Percentiles rank a stretch among this genome's conserved stretches.
Evolutionary conservation across 2,113 vertebrate genomes (phyloP).

Genomic region (Oreotragus oreotragus): DNA sequence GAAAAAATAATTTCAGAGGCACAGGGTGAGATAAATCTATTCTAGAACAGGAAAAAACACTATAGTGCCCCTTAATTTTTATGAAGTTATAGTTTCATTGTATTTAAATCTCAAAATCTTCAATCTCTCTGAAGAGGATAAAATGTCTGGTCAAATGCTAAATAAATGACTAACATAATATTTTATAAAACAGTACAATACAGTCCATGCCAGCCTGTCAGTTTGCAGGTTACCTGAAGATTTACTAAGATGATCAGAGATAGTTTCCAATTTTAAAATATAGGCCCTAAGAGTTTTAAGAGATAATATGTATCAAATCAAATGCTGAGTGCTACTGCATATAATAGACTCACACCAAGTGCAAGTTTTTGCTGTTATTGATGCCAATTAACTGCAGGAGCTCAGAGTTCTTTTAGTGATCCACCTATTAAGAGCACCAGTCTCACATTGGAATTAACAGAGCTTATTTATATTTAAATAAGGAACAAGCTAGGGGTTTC

Average conservation of each 20-base stretch:
- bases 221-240: background rate
- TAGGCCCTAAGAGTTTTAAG: background rate
- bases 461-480: background rate
- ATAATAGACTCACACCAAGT: background rate
- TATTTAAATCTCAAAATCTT: background rate
- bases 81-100: background rate
- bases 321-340: background rate
- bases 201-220: background rate
- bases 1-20: slow-evolving; percentile 47
- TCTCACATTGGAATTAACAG: background rate
- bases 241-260: background rate
- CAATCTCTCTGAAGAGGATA: background rate
- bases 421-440: background rate
- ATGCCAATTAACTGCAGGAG: background rate
- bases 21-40: background rate
- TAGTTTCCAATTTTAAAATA: slow-evolving; percentile 1
- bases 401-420: background rate
- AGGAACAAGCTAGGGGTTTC: background rate
- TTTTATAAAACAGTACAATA: background rate
- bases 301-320: background rate
- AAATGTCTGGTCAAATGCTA: background rate
- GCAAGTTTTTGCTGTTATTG: background rate
- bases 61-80: background rate
- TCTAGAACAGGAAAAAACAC: background rate
- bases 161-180: background rate